Conservation (phyloP, 1,140 invertebrate genomes). For the Anagrus nilaparvatae region DNA sequence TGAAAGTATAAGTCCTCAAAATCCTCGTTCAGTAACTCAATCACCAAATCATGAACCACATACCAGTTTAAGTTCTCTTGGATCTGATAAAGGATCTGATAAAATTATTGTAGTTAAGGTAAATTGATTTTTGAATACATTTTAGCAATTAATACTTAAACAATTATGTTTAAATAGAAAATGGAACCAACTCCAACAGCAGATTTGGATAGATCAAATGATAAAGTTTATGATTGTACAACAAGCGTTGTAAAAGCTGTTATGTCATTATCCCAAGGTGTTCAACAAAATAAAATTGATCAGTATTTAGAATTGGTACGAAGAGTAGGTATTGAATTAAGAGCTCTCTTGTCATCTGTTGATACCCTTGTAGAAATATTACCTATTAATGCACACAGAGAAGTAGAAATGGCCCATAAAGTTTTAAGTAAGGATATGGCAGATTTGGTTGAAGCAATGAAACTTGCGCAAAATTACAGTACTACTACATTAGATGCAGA, state of each 20-base stretch:
- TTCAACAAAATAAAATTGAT: slow-evolving; percentile 58
- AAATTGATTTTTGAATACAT: slow-evolving; percentile 8
- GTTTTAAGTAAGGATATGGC: slow-evolving; percentile 96
- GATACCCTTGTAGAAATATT: slow-evolving; percentile 69
- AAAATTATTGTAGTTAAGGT: slow-evolving; percentile 49
- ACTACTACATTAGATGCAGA: slow-evolving; percentile 84
- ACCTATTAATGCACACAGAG: slow-evolving; percentile 61
- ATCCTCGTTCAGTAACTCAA: slow-evolving; percentile 37
- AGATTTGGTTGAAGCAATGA: slow-evolving; percentile 85
- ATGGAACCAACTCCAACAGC: slow-evolving; percentile 57
- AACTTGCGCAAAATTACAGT: slow-evolving; percentile 84
- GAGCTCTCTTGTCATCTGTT: slow-evolving; percentile 70
- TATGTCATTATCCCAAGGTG: slow-evolving; percentile 75
- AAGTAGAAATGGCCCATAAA: slow-evolving; percentile 94
- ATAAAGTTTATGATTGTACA: slow-evolving; percentile 82
- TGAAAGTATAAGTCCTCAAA: slow-evolving; percentile 41
- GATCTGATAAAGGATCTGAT: slow-evolving; percentile 38
- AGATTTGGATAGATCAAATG: slow-evolving; percentile 65
- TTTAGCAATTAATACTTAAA: neutral
- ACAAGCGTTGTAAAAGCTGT: slow-evolving; percentile 85
- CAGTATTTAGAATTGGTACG: slow-evolving; percentile 75
- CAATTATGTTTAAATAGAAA: slow-evolving; percentile 38
- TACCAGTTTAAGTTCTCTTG: slow-evolving; percentile 30
- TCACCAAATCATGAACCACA: slow-evolving; percentile 36
- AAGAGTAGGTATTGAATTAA: slow-evolving; percentile 70